phyloP scores from a whole-genome alignment of 2,888 invertebrate species.

The Melanophora roralis region DNA sequence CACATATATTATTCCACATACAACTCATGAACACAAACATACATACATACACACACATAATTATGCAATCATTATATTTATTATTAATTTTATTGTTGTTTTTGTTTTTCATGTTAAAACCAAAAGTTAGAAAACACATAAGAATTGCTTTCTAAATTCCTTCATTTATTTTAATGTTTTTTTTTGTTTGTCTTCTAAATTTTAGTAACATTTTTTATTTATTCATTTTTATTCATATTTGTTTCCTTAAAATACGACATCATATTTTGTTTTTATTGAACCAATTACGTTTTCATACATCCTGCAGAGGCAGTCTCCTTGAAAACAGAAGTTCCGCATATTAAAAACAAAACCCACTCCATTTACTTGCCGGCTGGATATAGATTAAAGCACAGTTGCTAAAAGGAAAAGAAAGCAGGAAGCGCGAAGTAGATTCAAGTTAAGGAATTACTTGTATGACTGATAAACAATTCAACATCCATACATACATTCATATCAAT shows the following conservation, averaged over 20 bases:
- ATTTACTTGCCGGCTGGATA: background rate
- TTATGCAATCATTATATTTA: background rate
- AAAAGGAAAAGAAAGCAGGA: background rate
- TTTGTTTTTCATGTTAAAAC: background rate
- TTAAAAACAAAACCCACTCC: background rate
- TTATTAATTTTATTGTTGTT: too few relatives aligned
- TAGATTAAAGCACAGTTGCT: slow-evolving; percentile 2
- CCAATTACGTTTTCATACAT: slow-evolving; percentile 37
- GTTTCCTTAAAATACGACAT: slow-evolving; percentile 12
- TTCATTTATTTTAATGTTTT: background rate
- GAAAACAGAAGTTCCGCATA: background rate
- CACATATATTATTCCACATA: background rate
- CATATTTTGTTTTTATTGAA: slow-evolving; percentile 49
- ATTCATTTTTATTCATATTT: background rate
- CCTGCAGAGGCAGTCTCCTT: background rate
- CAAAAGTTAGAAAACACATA: background rate
- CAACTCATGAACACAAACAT: background rate
- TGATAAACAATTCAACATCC: background rate
- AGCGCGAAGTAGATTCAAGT: background rate
- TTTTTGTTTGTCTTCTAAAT: background rate
- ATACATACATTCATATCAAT: too few relatives aligned
- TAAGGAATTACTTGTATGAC: slow-evolving; percentile 5
- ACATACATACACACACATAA: background rate
- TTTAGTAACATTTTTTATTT: background rate
- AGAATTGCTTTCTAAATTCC: background rate